These are phyloP conservation scores for Spondyliosoma cantharus DNA, from an alignment of 2,797 vertebrate species.

Conservation along the genomic window DNA sequence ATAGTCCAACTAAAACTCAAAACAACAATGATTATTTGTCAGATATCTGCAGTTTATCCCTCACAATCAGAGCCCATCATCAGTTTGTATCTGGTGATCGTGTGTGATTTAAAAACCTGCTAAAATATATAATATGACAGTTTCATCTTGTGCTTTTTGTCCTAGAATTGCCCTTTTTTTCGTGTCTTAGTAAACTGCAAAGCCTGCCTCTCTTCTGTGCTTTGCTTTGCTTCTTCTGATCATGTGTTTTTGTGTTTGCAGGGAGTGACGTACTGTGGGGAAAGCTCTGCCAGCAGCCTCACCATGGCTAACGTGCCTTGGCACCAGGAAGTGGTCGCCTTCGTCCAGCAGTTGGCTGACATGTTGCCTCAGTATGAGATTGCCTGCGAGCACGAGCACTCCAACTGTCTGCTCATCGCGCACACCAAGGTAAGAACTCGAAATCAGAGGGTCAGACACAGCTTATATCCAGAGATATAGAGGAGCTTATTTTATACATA, in stretches of 20 bases:
- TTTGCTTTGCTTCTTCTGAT: conserved; percentile 23
- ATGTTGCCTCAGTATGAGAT: conserved; percentile 90
- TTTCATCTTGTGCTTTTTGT: neutral
- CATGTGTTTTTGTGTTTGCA: conserved; percentile 51
- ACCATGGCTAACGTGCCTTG: conserved; percentile 97
- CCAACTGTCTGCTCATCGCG: conserved; percentile 92
- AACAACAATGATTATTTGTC: neutral
- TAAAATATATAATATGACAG: no score
- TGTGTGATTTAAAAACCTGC: neutral
- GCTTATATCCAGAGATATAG: neutral
- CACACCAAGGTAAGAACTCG: conserved; percentile 88
- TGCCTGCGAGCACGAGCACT: conserved; percentile 94
- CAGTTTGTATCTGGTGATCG: neutral
- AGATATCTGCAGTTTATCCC: neutral
- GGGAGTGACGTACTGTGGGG: conserved; percentile 97
- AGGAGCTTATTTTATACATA: no score
- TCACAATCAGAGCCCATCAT: neutral
- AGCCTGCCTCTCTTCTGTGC: neutral
- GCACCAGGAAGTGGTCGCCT: conserved; percentile 93
- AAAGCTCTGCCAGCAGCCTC: conserved; percentile 93
- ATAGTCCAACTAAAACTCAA: neutral
- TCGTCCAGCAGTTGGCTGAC: conserved; percentile 88
- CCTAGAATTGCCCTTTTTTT: neutral
- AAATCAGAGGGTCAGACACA: neutral
- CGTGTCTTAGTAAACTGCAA: neutral